These are phyloP conservation scores for Thereva unica DNA, from an alignment of 2,888 invertebrate species.

Conservation along the genomic window DNA sequence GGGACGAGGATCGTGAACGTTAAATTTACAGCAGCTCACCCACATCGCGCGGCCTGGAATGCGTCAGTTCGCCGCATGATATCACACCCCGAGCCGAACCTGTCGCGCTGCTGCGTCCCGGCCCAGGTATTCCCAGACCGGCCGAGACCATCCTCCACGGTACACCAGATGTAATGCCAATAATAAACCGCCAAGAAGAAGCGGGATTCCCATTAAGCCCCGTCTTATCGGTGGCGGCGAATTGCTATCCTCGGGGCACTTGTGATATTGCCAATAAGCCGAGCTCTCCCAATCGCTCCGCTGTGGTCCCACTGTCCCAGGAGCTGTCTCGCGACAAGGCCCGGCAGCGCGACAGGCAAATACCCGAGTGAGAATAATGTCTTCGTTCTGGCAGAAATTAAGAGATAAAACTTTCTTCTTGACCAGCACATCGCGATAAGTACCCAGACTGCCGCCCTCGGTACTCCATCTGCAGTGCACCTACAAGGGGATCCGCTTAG, in stretches of 20 bases:
- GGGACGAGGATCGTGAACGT: slow-evolving; percentile 1
- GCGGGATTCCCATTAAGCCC: slow-evolving; percentile 22
- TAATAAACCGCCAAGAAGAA: slow-evolving; percentile 30
- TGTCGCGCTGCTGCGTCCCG: slow-evolving; percentile 13
- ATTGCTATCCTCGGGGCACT: slow-evolving; percentile 22
- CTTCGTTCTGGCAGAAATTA: slow-evolving; percentile 33
- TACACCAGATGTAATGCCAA: slow-evolving; percentile 30
- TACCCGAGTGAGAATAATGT: slow-evolving; percentile 25
- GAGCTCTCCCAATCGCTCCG: slow-evolving; percentile 7
- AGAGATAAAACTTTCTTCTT: slow-evolving; percentile 37
- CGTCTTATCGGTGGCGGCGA: slow-evolving; percentile 18
- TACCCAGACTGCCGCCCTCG: slow-evolving; percentile 5
- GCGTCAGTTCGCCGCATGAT: slow-evolving; percentile 32
- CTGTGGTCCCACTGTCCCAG: slow-evolving; percentile 21
- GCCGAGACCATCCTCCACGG: slow-evolving; percentile 8
- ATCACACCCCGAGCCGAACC: slow-evolving; percentile 32
- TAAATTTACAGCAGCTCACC: slow-evolving; percentile 32
- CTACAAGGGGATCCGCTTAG: slow-evolving; percentile 7
- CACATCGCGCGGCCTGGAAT: slow-evolving; percentile 21
- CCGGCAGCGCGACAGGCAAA: slow-evolving; percentile 5
- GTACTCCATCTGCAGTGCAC: background rate
- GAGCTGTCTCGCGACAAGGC: slow-evolving; percentile 23
- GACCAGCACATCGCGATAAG: slow-evolving; percentile 22
- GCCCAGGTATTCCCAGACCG: slow-evolving; percentile 9
- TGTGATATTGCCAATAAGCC: slow-evolving; percentile 18